These are phyloP conservation scores for Melitaea athalia DNA, from an alignment of 2,888 invertebrate genomes.

Conservation along the genomic window DNA sequence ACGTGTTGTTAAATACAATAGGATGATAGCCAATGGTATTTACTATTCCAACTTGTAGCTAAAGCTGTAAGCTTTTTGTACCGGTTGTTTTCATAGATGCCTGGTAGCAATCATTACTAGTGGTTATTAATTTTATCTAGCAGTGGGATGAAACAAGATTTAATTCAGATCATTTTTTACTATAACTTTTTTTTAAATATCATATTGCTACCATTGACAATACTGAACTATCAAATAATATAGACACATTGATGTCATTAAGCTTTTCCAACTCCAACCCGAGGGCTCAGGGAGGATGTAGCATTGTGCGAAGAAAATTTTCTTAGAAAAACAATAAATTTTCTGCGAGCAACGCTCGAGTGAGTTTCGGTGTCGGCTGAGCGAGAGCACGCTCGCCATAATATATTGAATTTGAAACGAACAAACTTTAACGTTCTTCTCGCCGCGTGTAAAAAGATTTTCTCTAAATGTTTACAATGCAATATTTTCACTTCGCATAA, in stretches of 20 bases:
- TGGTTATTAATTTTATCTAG: no score
- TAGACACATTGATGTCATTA: constrained; percentile 57
- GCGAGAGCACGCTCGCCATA: constrained; percentile 80
- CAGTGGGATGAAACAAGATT: no score
- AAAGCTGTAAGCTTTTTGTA: no score
- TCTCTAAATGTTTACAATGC: constrained; percentile 75
- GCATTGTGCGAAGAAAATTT: constrained; percentile 74
- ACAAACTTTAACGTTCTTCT: constrained; percentile 78
- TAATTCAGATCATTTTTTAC: no score
- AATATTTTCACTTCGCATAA: constrained; percentile 61
- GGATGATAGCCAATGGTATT: no score
- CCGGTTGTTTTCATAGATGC: no score
- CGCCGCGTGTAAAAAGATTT: constrained; percentile 76
- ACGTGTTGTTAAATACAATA: not conserved
- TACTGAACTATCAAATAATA: constrained; percentile 18
- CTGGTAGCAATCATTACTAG: no score
- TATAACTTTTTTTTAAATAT: no score
- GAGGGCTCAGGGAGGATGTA: constrained; percentile 62
- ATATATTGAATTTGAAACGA: constrained; percentile 83
- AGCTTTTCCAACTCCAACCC: constrained; percentile 65
- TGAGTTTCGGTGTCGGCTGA: constrained; percentile 81
- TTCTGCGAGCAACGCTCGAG: constrained; percentile 79
- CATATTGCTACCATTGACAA: not conserved
- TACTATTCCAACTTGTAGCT: no score
- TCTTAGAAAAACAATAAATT: constrained; percentile 83